phyloP scores from a whole-genome alignment of 2,888 invertebrate genomes.

The Labia minor region DNA sequence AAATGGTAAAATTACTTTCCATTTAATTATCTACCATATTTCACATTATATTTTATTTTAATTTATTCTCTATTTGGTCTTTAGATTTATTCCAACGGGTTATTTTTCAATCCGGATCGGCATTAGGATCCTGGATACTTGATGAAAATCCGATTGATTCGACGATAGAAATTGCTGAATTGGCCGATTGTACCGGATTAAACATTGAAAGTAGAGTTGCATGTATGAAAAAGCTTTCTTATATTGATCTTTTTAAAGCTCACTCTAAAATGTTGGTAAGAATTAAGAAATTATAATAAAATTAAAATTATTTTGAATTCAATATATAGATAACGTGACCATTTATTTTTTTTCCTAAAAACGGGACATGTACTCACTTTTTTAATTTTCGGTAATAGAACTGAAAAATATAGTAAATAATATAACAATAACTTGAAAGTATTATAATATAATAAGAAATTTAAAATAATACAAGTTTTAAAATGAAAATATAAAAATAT shows the following conservation, averaged over 20 bases:
- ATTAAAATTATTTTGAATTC: background rate
- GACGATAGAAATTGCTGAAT: slow-evolving; percentile 34
- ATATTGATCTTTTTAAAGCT: slow-evolving; percentile 35
- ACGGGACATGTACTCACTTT: too few relatives aligned
- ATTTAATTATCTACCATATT: background rate
- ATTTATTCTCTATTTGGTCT: slow-evolving; percentile 22
- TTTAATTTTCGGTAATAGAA: too few relatives aligned
- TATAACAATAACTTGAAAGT: too few relatives aligned
- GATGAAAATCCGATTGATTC: slow-evolving; percentile 35
- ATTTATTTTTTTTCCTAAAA: too few relatives aligned
- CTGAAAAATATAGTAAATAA: too few relatives aligned
- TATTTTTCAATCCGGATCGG: slow-evolving; percentile 44
- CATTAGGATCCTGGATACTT: slow-evolving; percentile 40
- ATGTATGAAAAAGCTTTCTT: slow-evolving; percentile 35
- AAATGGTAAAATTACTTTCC: slow-evolving; percentile 19
- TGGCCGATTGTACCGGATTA: slow-evolving; percentile 34
- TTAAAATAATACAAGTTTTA: too few relatives aligned
- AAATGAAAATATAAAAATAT: too few relatives aligned
- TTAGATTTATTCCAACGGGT: slow-evolving; percentile 40
- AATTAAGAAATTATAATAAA: background rate
- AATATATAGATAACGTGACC: too few relatives aligned
- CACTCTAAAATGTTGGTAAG: slow-evolving; percentile 32
- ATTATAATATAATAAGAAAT: too few relatives aligned
- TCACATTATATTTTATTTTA: too few relatives aligned
- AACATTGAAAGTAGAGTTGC: slow-evolving; percentile 31